A percentile compares a stretch with the other conserved stretches of the same genome.
Conservation (phyloP, 2,113 vertebrate genomes). For the Rhizomys pruinosus region DNA sequence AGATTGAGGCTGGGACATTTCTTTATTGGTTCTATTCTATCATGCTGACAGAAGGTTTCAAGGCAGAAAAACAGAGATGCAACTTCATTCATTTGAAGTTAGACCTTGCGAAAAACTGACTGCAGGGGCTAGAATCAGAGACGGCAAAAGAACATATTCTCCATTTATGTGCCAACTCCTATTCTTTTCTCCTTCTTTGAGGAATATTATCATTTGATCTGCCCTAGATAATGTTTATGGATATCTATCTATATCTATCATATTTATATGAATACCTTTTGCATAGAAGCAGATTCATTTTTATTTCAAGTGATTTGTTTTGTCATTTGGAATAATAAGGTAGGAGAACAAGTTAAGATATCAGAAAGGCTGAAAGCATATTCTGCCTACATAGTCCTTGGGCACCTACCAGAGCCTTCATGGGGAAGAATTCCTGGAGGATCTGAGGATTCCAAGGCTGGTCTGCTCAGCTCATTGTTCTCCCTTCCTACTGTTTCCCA, state of each 20-base stretch:
- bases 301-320: constrained; percentile 28
- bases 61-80: not conserved
- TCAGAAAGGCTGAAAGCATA: not conserved
- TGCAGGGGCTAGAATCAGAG: not conserved
- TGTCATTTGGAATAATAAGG: not conserved
- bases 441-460: not conserved
- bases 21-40: not conserved
- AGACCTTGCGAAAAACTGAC: not conserved
- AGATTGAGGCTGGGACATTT: not conserved
- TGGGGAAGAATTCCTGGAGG: not conserved
- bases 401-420: not conserved
- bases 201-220: not conserved
- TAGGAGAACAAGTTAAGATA: not conserved
- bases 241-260: no score
- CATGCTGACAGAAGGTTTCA: not conserved
- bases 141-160: not conserved
- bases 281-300: not conserved
- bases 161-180: not conserved
- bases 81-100: not conserved
- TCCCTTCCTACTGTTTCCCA: not conserved
- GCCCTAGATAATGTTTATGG: not conserved
- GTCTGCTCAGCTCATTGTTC: not conserved
- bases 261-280: not conserved
- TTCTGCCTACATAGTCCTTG: not conserved
- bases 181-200: not conserved